A percentile compares a stretch with the other conserved stretches of the same genome.
Conservation (phyloP, 2,888 invertebrate genomes). For the Andricus quercusramuli region DNA sequence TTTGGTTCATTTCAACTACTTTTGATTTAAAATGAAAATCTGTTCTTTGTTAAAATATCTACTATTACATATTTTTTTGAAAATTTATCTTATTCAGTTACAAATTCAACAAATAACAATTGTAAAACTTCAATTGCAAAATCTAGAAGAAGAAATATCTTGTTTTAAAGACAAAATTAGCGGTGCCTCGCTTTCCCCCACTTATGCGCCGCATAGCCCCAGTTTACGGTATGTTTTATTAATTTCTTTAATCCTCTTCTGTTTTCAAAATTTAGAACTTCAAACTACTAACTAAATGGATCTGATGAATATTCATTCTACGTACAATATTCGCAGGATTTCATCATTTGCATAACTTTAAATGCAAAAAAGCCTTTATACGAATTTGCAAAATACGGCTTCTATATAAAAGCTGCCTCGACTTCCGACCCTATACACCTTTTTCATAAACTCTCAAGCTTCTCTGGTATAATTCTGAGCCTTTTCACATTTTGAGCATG, state of each 20-base stretch:
- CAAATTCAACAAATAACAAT: too few species aligned
- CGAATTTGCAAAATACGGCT: background rate
- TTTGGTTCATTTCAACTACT: too few species aligned
- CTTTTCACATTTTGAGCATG: background rate
- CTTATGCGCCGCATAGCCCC: too few species aligned
- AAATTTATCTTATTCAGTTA: too few species aligned
- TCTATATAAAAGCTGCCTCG: background rate
- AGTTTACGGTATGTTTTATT: background rate
- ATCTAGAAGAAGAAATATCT: too few species aligned
- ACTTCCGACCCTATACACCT: background rate
- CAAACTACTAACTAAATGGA: constrained; percentile 3
- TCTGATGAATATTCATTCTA: constrained; percentile 6
- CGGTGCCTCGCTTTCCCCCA: background rate
- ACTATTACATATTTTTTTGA: too few species aligned
- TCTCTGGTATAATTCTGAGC: constrained; percentile 6
- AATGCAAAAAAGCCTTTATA: constrained; percentile 9
- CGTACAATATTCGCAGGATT: constrained; percentile 1
- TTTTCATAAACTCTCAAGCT: background rate
- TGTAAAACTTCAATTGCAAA: too few species aligned
- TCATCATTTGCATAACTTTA: constrained; percentile 15
- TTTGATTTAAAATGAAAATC: too few species aligned
- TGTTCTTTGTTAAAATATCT: too few species aligned
- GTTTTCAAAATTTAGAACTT: background rate
- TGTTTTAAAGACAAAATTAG: background rate
- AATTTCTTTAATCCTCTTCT: background rate